A percentile compares a stretch with the other conserved stretches of the same genome.
phyloP scores from a whole-genome alignment of 1,140 invertebrate genomes.

The Bombus haemorrhoidalis region DNA sequence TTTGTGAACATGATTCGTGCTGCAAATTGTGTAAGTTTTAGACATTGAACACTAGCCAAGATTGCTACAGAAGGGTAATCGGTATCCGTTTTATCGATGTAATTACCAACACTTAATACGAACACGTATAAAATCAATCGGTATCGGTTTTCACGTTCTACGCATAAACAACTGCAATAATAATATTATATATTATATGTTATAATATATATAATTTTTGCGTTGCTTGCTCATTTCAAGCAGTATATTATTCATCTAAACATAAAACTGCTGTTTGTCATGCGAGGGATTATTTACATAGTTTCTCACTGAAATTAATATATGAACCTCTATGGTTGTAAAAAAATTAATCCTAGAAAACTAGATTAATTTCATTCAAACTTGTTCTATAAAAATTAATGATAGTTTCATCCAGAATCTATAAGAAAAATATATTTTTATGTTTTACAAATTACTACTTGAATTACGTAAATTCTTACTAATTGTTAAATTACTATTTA shows the following conservation, averaged over 20 bases:
- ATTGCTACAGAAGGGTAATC: background rate
- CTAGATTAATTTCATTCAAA: background rate
- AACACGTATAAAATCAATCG: background rate
- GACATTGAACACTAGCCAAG: background rate
- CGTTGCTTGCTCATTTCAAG: background rate
- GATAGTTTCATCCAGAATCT: background rate
- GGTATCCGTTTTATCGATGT: background rate
- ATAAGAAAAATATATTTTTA: no score
- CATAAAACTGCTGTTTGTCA: background rate
- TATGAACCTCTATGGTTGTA: background rate
- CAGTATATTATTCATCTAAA: background rate
- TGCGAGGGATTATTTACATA: background rate
- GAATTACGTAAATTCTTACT: no score
- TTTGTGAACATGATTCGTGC: background rate
- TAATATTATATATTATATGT: no score
- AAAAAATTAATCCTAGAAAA: background rate
- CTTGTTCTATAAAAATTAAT: background rate
- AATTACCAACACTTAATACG: background rate
- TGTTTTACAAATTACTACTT: no score
- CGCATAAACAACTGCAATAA: background rate
- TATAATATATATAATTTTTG: background rate
- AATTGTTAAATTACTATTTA: no score
- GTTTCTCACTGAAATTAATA: background rate
- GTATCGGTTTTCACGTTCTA: background rate
- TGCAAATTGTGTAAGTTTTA: background rate